Evolutionary conservation across 2,113 vertebrate species (phyloP).

Genomic region (Oreochromis aureus): DNA sequence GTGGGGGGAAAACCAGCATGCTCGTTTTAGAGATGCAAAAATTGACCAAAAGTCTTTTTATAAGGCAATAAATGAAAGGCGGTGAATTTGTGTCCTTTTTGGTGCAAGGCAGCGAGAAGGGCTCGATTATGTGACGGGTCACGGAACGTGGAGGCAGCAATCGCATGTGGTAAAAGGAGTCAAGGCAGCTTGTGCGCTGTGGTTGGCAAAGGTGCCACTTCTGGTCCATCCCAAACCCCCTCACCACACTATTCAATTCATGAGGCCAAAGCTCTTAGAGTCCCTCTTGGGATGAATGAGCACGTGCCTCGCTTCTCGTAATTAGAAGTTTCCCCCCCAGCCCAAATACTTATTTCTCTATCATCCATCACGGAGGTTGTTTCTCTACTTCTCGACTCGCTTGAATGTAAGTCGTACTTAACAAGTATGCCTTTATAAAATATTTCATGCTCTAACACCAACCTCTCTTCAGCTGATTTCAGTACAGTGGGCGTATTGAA

Average conservation of each 20-base stretch:
- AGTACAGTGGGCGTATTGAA: constrained; percentile 36
- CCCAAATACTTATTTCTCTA: constrained; percentile 54
- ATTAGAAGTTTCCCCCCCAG: constrained; percentile 60
- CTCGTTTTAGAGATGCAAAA: constrained; percentile 83
- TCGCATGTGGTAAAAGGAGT: constrained; percentile 51
- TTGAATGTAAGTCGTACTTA: not conserved
- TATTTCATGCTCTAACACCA: not conserved
- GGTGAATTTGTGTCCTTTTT: constrained; percentile 43
- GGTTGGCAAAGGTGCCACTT: constrained; percentile 66
- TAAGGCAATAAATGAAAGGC: constrained; percentile 69
- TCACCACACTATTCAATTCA: constrained; percentile 63
- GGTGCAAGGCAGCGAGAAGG: constrained; percentile 49
- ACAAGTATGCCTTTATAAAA: constrained; percentile 56
- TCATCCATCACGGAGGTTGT: constrained; percentile 60
- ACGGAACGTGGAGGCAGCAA: constrained; percentile 19
- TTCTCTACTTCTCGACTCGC: constrained; percentile 20
- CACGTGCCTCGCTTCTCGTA: constrained; percentile 43
- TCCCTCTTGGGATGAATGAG: constrained; percentile 41
- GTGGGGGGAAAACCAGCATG: constrained; percentile 77
- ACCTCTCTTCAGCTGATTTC: not conserved
- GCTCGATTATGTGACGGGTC: constrained; percentile 60
- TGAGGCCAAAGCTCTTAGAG: constrained; percentile 41
- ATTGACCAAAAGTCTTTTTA: constrained; percentile 67
- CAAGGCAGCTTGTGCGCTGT: constrained; percentile 43
- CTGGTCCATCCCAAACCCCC: constrained; percentile 48